These are phyloP conservation scores for Cossypha heuglini DNA, from an alignment of 2,797 vertebrate genomes.

Conservation along the genomic window DNA sequence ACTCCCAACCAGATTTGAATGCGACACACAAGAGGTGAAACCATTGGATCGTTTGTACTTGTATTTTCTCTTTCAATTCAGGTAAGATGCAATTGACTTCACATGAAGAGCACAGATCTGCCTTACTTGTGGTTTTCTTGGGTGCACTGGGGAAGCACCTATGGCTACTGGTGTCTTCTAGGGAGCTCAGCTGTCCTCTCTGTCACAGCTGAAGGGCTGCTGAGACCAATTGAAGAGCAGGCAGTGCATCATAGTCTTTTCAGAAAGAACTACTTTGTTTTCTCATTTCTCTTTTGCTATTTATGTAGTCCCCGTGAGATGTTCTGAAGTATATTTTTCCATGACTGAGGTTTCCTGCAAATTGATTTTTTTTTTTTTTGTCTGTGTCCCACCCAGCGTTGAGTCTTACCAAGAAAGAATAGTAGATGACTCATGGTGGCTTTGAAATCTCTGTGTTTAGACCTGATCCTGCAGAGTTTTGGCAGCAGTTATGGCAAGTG, in stretches of 20 bases:
- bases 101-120: not conserved
- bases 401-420: not conserved
- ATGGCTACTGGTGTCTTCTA: not conserved
- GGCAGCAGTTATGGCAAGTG: not conserved
- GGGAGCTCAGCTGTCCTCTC: not conserved
- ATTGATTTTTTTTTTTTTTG: not conserved
- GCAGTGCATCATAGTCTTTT: not conserved
- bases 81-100: not conserved
- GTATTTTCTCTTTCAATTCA: not conserved
- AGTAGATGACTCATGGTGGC: not conserved
- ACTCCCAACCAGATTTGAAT: not conserved
- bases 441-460: constrained; percentile 2
- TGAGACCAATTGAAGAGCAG: not conserved
- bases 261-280: not conserved
- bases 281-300: not conserved
- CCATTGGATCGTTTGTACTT: not conserved
- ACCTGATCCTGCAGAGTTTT: constrained; percentile 12
- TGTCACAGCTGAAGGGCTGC: not conserved
- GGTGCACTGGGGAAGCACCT: not conserved
- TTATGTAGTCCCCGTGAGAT: not conserved
- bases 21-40: not conserved
- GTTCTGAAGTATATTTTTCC: constrained; percentile 31
- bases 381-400: not conserved
- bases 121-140: not conserved
- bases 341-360: constrained; percentile 27